Base-by-base conservation (phyloP, 2,113 vertebrate species). In the Perca flavescens region DNA sequence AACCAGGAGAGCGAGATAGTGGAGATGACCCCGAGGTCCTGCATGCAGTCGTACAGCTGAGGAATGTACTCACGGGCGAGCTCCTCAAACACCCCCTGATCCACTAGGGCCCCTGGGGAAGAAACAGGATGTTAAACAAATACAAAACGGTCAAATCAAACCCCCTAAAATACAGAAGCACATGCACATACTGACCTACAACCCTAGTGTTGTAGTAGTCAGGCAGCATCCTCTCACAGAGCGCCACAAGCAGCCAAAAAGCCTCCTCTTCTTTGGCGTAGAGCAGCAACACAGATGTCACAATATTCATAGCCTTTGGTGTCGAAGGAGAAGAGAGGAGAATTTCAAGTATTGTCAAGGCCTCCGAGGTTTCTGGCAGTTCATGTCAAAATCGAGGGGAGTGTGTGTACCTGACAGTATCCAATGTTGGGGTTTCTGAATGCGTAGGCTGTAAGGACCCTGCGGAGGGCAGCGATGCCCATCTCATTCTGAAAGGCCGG, bases 131-230 rank as follows among this genome's bases (percentile, higher is more conserved):
- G 22, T 57, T 74, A 28, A 79, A 75, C 1, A 31, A 49, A 53
- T 4, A 21, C 12, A 8, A 36, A 61, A 16, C 1, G 2, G 7
- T 8, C 47, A 47, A 43, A 74, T 22, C 5, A 40, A 40, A 25
- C 52, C 13, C 2, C 16, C 1, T 6, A 34, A 74, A 73, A 49
- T 7, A 65, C 31, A 80, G 47, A 53, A 16, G 17, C 11, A n/a
- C 7, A 22, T 10, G 15, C 60, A 53, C 15, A 70, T 10, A 93
- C 98, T 60, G 95, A 99, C 98, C 98, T 54, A 99, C 98, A 61
- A 99, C 98, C 85, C 98, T 96, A 46, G 98, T 99, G 91, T 99
- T 99, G 94, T 99, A 99, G 94, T 99, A 99, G 89, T 99, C 98
- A 0, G 98, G 98, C 34, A 99, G 95, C 98, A 99, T 99, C 67